phyloP scores from a whole-genome alignment of 2,888 invertebrate genomes.

The Phorcus lineatus region DNA sequence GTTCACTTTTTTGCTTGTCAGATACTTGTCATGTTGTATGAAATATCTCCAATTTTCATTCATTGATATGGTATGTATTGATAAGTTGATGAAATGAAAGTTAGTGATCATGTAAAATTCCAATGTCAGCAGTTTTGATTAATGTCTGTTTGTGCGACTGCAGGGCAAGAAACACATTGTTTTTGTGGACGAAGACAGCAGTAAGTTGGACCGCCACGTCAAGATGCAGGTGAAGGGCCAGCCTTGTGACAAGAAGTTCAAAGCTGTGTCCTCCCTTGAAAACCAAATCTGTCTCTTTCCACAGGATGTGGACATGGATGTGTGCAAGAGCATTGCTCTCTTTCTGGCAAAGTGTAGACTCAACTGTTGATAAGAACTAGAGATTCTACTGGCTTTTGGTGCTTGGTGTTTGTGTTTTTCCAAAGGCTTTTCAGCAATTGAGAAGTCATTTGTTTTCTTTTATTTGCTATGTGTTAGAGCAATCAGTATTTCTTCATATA shows the following conservation, averaged over 20 bases:
- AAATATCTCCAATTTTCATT: no score
- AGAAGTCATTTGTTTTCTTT: no score
- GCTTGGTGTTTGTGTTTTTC: no score
- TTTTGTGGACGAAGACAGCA: conserved; percentile 57
- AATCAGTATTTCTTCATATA: no score
- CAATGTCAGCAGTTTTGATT: background rate
- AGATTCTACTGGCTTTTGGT: no score
- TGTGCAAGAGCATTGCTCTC: conserved; percentile 58
- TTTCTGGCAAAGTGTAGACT: conserved; percentile 38
- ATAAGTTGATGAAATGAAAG: no score
- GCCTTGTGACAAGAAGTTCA: conserved; percentile 46
- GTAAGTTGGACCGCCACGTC: conserved; percentile 56
- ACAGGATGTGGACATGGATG: conserved; percentile 44
- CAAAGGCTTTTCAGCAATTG: no score
- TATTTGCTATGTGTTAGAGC: no score
- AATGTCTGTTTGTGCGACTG: conserved; percentile 19
- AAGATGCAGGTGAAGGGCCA: conserved; percentile 40
- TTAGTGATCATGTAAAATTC: no score
- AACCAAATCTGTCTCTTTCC: conserved; percentile 72
- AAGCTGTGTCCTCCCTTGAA: conserved; percentile 64
- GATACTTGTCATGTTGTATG: no score
- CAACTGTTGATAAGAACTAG: background rate
- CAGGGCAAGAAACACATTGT: conserved; percentile 50
- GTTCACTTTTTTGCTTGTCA: no score
- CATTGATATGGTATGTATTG: no score